Conservation (phyloP, 2,797 vertebrate species). For the Phrynocephalus guinanensis region DNA sequence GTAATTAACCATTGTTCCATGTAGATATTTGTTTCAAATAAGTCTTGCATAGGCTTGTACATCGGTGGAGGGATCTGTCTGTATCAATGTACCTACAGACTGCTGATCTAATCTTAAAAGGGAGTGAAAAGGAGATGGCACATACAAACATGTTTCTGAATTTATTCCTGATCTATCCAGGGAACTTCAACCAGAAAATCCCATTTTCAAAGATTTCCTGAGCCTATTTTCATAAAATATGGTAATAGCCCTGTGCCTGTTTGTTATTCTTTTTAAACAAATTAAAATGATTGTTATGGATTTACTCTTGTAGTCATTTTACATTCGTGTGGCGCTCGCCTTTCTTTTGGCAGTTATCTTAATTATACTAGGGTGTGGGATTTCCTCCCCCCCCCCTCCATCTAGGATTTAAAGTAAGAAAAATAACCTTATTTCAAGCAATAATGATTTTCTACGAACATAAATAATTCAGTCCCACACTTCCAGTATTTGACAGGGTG, state of each 20-base stretch:
- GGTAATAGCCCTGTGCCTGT: constrained; percentile 12
- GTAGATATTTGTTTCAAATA: too few species aligned
- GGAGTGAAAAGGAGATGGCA: too few species aligned
- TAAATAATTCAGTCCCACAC: constrained; percentile 17
- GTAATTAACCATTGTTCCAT: neutral
- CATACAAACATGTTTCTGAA: constrained; percentile 19
- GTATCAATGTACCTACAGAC: neutral
- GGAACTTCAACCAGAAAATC: neutral
- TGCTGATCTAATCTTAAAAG: neutral
- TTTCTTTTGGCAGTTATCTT: constrained; percentile 24
- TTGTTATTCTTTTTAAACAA: neutral
- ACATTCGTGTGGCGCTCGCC: neutral
- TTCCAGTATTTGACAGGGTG: constrained; percentile 26
- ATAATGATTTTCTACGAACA: constrained; percentile 20
- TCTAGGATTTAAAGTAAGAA: constrained; percentile 41
- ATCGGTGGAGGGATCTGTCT: neutral
- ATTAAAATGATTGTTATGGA: constrained; percentile 22
- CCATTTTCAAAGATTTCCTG: neutral
- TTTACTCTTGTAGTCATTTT: constrained; percentile 25
- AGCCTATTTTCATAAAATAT: constrained; percentile 42
- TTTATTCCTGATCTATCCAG: constrained; percentile 13
- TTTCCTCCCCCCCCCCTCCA: neutral
- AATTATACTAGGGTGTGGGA: constrained; percentile 12
- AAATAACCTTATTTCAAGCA: constrained; percentile 45
- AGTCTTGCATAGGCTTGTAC: neutral